Evolutionary conservation across 2,113 vertebrate genomes (phyloP), one percentile per base, ranked within the genome.

Genomic region (Charadrius vociferus): DNA sequence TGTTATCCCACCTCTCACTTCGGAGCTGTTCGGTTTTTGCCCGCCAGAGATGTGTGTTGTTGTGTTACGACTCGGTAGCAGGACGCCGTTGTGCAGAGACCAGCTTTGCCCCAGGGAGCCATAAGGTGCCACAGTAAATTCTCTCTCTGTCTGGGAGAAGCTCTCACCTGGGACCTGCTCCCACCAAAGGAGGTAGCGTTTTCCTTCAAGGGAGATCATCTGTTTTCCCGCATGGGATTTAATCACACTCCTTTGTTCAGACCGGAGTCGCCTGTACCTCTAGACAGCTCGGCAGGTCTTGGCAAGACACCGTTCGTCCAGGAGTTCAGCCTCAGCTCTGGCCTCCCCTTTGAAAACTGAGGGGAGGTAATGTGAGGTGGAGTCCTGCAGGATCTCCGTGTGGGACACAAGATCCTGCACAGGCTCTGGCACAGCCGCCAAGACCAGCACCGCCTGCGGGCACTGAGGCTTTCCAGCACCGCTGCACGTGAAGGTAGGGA

Each of bases 351-450:
- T 55, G 15, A n/a, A 58, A 36, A 50, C 32, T 17, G 23, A 52
- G 9, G 12, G 21, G 50, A 43, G 23, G 8, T 58, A 22, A 19
- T 3, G 12, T 45, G 50, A 75, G 62, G 36, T 2, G 32, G n/a
- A 70, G 36, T 37, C 62, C 41, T 62, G 36, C 1, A 0, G 49
- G 41, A 29, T 43, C 43, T 56, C 55, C 5, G 0, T 0, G 8
- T 67, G 72, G 67, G 29, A 22, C 36, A 10, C 23, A 47, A 13
- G 45, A n/a, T n/a, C n/a, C n/a, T 5, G 20, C 36, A 16, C 7
- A 3, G 58, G 73, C 32, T 47, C 36, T 47, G 81, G 34, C 43
- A 39, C 1, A 3, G 58, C 78, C 32, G 4, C 79, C 1, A 0
- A 55, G 59, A 53, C 30, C 41, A 22, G 58, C 86, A 37, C 62